Base-by-base conservation (phyloP, 2,888 invertebrate species). In the Omphaloscelis lunosa region DNA sequence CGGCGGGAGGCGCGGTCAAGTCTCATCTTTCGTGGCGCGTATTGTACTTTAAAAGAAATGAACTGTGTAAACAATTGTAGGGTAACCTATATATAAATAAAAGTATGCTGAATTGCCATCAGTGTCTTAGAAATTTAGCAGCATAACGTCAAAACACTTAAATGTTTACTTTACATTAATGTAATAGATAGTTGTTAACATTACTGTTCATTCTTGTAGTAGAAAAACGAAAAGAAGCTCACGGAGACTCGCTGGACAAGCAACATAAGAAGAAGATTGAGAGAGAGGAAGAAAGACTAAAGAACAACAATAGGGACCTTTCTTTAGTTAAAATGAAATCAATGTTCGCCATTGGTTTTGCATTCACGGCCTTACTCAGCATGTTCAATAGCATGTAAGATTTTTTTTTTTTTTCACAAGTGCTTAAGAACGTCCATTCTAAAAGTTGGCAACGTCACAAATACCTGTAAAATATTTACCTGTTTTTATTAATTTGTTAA, bases 251-350 rank as follows among this genome's bases (percentile, higher is more conserved):
- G 0, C 93, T 99, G 83, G 99, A 99, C 91, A 98, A 99, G 93
- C 98, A 99, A 82, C 98, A 98, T 81, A 99, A 99, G 93, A 99
- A 99, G 94, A 99, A 99, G 96, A 98, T 99, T 91, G 99, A 99
- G 95, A 97, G 99, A 66, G 99, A 99, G 95, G 99, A 99, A 94
- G 99, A 99, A 95, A 98, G 98, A 88, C 96, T 99, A 71, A 99
- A 99, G 94, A 99, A 99, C 90, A 99, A 99, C 90, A 99, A 99
- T 92, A 97, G 99, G 86, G 99, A 99, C 95, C 97, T 99, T 80
- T 99, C 99, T 5, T 97, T 99, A 92, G 99, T 99, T 0, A 99
- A 99, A 97, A 99, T 99, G 99, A 99, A 99, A 95, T 99, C 99
- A 0, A 99, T 99, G 99, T 99, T 99, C 97, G 99, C 99, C 6